Conservation (phyloP, 1,140 invertebrate genomes). For the Nasonia giraulti region DNA sequence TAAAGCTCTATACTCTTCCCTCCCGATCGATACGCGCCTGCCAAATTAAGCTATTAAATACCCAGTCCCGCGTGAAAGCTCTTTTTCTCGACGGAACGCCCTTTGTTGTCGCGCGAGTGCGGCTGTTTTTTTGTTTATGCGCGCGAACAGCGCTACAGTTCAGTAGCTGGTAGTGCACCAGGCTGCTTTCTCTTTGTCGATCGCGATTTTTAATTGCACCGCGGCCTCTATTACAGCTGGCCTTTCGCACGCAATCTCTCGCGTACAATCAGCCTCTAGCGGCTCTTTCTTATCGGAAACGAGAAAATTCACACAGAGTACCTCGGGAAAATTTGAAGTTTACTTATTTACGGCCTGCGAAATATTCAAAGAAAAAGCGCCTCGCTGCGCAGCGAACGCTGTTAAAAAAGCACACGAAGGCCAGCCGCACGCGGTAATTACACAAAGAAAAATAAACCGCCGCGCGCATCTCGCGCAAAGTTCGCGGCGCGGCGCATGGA, state of each 20-base stretch:
- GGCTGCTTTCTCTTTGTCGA: not conserved
- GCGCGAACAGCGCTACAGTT: no score
- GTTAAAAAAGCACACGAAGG: not conserved
- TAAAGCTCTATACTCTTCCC: not conserved
- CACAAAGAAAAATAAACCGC: not conserved
- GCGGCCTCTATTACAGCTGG: no score
- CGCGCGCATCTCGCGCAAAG: no score
- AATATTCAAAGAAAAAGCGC: not conserved
- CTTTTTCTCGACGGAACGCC: not conserved
- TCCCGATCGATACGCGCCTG: not conserved
- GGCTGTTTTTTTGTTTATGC: not conserved
- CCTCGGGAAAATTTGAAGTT: not conserved
- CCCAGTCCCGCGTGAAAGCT: not conserved
- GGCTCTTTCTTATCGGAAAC: no score
- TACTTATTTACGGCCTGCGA: not conserved
- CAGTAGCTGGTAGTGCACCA: no score
- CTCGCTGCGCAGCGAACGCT: no score
- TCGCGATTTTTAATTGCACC: not conserved
- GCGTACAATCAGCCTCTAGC: no score
- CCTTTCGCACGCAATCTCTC: no score
- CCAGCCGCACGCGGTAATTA: not conserved
- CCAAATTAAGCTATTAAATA: conserved; percentile 5
- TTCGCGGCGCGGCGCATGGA: no score
- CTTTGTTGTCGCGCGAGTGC: not conserved
- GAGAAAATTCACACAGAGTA: no score